These are phyloP conservation scores for Lasioglossum figueresi DNA, from an alignment of 2,888 invertebrate genomes.

Conservation along the genomic window DNA sequence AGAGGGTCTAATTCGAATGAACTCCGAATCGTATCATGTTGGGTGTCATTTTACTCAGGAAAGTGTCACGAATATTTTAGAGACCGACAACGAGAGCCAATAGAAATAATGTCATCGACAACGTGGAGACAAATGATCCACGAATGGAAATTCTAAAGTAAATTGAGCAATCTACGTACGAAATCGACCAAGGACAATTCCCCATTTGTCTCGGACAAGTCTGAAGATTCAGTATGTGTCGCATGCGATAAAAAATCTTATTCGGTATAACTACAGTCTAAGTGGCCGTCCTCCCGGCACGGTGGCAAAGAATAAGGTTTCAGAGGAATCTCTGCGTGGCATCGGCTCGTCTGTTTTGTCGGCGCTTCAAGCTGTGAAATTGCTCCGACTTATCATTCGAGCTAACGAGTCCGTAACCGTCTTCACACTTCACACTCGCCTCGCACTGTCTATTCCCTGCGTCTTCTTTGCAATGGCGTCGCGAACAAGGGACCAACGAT, in stretches of 20 bases:
- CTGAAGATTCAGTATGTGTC: background rate
- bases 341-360: slow-evolving; percentile 70
- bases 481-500: slow-evolving; percentile 42
- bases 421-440: slow-evolving; percentile 77
- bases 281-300: slow-evolving; percentile 53
- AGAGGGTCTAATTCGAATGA: no score
- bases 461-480: slow-evolving; percentile 68
- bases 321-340: slow-evolving; percentile 59
- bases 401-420: slow-evolving; percentile 82
- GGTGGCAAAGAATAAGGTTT: slow-evolving; percentile 61
- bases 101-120: background rate
- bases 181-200: background rate
- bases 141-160: background rate
- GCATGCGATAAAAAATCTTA: background rate
- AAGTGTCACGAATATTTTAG: background rate
- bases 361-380: slow-evolving; percentile 79
- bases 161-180: background rate
- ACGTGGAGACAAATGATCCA: no score
- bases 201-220: background rate
- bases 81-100: background rate
- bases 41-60: background rate
- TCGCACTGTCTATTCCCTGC: slow-evolving; percentile 70
- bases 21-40: background rate
- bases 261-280: slow-evolving; percentile 19
- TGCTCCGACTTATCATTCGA: slow-evolving; percentile 83